Evolutionary conservation across 2,113 vertebrate species (phyloP), one percentile per base, ranked within the genome.

Genomic region (Accipiter cooperii): DNA sequence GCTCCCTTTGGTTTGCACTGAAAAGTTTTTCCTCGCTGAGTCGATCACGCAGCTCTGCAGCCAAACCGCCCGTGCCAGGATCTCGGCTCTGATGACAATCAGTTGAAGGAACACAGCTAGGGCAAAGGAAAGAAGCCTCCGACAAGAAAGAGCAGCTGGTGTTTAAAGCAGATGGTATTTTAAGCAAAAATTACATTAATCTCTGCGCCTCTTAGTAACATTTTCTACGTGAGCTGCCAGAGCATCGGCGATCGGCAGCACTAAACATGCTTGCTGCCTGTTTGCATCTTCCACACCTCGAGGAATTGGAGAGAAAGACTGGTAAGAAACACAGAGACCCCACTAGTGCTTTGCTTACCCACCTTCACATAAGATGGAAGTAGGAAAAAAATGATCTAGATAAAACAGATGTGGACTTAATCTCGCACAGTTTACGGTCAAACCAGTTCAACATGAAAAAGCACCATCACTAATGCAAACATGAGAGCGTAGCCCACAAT

Each of bases 381-480:
- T 12, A 61, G 49, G 82, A 88, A 89, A 96, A 96, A 85, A 91
- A 44, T 13, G 4, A 85, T 65, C 87, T 64, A 83, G 78, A 80
- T 87, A 65, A 84, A 91, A 73, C 70, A 95, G 70, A 85, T 7
- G 5, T 73, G 57, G 78, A 89, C 74, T 85, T 90, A 85, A 88
- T 70, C 63, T 91, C 6, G 1, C 34, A 25, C 6, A 88, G 74
- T 68, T 91, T 47, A 94, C 5, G 8, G 94, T 94, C 89, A 91
- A 96, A 96, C 94, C 87, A 89, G 93, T 97, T 90, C 58, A 91
- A 94, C 93, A 51, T 38, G 87, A 77, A 92, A 96, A 90, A 94
- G 84, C 71, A 70, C 78, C 78, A 40, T 26, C 46, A 14, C 87
- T 86, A 96, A 94, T 21, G n/a, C 84, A 94, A 96, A 93, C 84